Evolutionary conservation across 64 coral and sea anemone species (phyloP), one percentile per base, ranked within the genome.

Genomic region (Montipora cactus): DNA sequence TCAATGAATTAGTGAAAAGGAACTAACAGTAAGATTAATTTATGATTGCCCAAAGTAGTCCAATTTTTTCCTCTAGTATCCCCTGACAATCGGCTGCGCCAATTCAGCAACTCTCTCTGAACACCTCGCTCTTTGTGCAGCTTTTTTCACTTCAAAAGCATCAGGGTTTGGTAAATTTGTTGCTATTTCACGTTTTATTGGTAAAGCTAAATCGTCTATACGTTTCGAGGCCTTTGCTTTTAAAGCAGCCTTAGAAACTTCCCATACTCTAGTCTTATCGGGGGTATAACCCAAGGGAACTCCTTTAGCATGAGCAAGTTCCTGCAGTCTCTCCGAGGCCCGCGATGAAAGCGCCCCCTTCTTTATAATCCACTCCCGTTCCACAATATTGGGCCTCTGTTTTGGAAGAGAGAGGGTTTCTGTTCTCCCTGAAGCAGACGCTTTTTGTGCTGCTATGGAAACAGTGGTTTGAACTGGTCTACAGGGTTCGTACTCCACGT

Each of bases 291-390:
- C 96, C 1, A 80, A 8, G 0, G 96, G 93, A 10, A 89, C 74
- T 19, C 90, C 89, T 44, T 90, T 98, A 19, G 96, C 71, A 16
- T 95, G 90, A 4, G 96, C 87, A 11, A 98, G 79, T 66, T 95
- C 89, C 4, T 75, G 76, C 18, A 98, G 76, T 66, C 96, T 84
- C 47, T 88, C 53, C 51, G 96, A 95, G 46, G 93, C 23, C 44
- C 59, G 77, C 2, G 93, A 90, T 53, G 22, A 78, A 0, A 98
- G 78, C 3, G 93, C 88, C 58, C 91, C 78, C 49, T 89, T 95
- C 72, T 82, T 94, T 8, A 98, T 94, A 20, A 78, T 92, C 96
- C 96, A 98, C 16, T 98, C 96, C 15, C 96, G 89, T 84, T 80
- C 92, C 53, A 76, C 58, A 72, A 84, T 84, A 3, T 47, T 64